Base-by-base conservation (phyloP, 2,113 vertebrate genomes). In the Scopus umbretta region DNA sequence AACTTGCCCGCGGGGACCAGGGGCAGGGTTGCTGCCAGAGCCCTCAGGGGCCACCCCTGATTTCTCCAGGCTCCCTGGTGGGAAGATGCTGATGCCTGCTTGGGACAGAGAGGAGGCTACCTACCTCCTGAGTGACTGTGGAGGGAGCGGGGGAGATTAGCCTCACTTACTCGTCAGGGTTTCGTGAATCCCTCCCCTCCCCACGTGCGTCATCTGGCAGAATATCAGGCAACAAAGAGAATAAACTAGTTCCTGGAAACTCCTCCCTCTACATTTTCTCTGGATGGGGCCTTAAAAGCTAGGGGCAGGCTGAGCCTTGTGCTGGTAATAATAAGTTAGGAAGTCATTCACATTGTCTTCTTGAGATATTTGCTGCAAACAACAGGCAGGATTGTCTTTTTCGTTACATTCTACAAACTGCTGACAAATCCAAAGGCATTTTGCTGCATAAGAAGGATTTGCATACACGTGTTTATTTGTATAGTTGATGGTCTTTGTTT, bases 231-330 rank as follows among this genome's bases (percentile, higher is more conserved):
- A 94, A 61, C 38, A 79, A 76, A 80, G 71, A 65, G 61, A 91
- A 94, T 72, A 75, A 92, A 82, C 23, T 38, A 45, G 75, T 92
- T 94, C 86, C 82, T 94, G 82, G 94, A 95, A 92, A 80, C 88
- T 92, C 80, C 75, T 90, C 92, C 92, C 79, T 65, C 36, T 10
- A 20, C 34, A 2, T 71, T 92, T 92, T 96, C 82, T 92, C n/a
- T 74, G 83, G 66, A 94, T 74, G n/a, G 14, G 43, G 27, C 26
- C 47, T 86, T 78, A 34, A 29, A 78, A 40, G 47, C 80, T 49
- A 16, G 61, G 49, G 83, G 83, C 83, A 94, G 80, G 70, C 86
- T 94, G 73, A 93, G 47, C 94, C 61, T 92, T 89, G 80, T 3
- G 18, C 56, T 79, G 53, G 16, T 17, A 67, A 27, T 19, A 67